phyloP scores from a whole-genome alignment of 2,888 invertebrate species.

The Dasysyrphus albostriatus region DNA sequence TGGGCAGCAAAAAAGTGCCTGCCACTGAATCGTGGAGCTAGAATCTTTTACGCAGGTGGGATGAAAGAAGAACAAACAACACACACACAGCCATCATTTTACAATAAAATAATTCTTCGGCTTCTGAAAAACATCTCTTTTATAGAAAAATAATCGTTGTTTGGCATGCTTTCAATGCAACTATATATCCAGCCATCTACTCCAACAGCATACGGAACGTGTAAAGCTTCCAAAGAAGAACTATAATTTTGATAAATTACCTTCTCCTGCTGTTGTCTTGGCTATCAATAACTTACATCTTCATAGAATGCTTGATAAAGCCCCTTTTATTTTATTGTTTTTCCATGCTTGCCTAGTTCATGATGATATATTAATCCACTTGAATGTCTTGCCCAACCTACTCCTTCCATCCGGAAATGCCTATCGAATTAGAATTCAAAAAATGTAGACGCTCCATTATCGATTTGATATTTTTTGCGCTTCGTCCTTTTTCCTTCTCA shows the following conservation, averaged over 20 bases:
- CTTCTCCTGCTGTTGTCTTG: conserved; percentile 48
- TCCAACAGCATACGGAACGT: conserved; percentile 15
- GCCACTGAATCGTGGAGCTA: conserved; percentile 50
- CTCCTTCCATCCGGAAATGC: neutral
- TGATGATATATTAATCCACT: conserved; percentile 72
- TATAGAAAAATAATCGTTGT: conserved; percentile 73
- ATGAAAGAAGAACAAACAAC: conserved; percentile 27
- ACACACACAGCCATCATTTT: conserved; percentile 39
- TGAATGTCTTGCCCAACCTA: conserved; percentile 25
- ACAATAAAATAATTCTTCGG: conserved; percentile 51
- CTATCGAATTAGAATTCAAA: conserved; percentile 70
- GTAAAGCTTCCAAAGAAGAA: conserved; percentile 60
- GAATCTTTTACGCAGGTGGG: conserved; percentile 54
- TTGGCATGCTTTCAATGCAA: conserved; percentile 69
- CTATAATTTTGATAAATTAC: conserved; percentile 74
- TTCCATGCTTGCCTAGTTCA: conserved; percentile 55
- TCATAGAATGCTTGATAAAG: conserved; percentile 65
- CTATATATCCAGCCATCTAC: conserved; percentile 12
- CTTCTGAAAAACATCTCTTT: conserved; percentile 52
- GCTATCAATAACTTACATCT: conserved; percentile 74
- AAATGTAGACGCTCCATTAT: conserved; percentile 64
- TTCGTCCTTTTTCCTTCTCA: conserved; percentile 15
- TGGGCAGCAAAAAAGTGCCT: conserved; percentile 60
- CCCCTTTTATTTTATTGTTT: conserved; percentile 64
- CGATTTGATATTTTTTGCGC: conserved; percentile 28